A percentile compares a stretch with the other conserved stretches of the same genome.
Conservation (phyloP, 2,113 vertebrate genomes). For the Poecilia latipinna region DNA sequence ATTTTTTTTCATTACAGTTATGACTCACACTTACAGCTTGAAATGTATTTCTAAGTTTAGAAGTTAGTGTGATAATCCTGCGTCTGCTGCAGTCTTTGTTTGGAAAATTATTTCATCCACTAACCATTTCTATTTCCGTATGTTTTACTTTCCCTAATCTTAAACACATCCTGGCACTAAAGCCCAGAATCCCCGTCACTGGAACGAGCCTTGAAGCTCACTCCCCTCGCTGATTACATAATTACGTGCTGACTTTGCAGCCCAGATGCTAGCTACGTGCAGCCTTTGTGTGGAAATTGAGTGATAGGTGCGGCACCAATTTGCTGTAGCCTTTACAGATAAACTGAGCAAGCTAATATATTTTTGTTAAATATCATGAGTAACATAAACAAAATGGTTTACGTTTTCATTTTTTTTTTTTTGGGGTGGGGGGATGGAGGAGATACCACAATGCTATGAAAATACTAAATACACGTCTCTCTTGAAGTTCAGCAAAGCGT, state of each 20-base stretch:
- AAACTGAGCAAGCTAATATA: not conserved
- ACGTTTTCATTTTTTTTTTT: not conserved
- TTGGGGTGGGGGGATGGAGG: too few relatives aligned
- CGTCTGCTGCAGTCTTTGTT: not conserved
- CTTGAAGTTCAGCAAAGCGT: conserved; percentile 16
- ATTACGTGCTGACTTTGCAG: conserved; percentile 51
- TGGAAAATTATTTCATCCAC: conserved; percentile 9
- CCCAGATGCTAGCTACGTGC: conserved; percentile 8
- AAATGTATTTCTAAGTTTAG: not conserved
- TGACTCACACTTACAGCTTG: conserved; percentile 8
- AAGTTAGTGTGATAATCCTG: not conserved
- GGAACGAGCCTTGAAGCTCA: conserved; percentile 17
- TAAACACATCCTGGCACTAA: conserved; percentile 13
- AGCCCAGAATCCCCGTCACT: conserved; percentile 10
- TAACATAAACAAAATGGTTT: not conserved
- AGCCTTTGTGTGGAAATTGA: conserved; percentile 20
- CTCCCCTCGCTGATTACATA: conserved; percentile 48
- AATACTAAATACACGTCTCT: not conserved
- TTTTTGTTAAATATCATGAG: not conserved
- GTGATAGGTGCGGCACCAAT: conserved; percentile 26
- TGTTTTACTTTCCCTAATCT: conserved; percentile 35
- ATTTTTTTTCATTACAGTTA: not conserved
- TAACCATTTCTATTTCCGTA: conserved; percentile 38
- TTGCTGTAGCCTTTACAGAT: not conserved
- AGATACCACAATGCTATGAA: not conserved